Percentiles rank a stretch among this genome's conserved stretches.
These are phyloP conservation scores for Cantharis rustica DNA, from an alignment of 2,888 invertebrate genomes.

Conservation along the genomic window DNA sequence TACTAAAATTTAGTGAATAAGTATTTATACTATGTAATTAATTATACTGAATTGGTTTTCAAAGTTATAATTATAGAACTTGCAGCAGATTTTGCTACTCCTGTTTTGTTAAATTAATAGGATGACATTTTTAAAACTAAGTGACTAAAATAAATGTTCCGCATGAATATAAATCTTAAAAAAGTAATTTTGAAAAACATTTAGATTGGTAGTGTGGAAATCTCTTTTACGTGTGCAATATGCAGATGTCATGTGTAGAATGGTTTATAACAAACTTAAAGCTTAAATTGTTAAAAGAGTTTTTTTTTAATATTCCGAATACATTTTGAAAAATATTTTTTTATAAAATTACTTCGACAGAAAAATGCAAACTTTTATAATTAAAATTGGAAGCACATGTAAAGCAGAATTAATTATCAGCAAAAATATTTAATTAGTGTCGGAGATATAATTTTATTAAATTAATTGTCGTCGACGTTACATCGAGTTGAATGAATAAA, in stretches of 20 bases:
- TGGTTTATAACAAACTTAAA: not conserved
- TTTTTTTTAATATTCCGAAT: not conserved
- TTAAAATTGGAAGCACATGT: not conserved
- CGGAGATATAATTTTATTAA: not conserved
- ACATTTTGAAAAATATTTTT: not conserved
- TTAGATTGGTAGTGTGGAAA: not conserved
- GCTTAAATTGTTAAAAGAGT: not conserved
- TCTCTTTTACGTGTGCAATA: conserved; percentile 1
- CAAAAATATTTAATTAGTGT: not conserved
- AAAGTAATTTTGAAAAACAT: conserved; percentile 4
- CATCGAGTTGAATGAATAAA: not conserved
- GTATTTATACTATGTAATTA: not conserved
- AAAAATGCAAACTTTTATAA: not conserved
- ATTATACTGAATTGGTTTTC: not conserved
- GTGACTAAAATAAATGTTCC: not conserved
- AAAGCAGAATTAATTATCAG: not conserved
- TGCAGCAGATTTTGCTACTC: not conserved
- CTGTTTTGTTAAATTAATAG: not conserved
- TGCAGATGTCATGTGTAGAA: not conserved
- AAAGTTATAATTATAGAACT: not conserved
- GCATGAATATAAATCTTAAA: conserved; percentile 1
- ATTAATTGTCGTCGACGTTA: not conserved
- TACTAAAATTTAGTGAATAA: not conserved
- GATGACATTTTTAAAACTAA: conserved; percentile 1
- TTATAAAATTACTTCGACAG: not conserved